Evolutionary conservation across 2,113 vertebrate species (phyloP).

Genomic region (Oncorhynchus masou): DNA sequence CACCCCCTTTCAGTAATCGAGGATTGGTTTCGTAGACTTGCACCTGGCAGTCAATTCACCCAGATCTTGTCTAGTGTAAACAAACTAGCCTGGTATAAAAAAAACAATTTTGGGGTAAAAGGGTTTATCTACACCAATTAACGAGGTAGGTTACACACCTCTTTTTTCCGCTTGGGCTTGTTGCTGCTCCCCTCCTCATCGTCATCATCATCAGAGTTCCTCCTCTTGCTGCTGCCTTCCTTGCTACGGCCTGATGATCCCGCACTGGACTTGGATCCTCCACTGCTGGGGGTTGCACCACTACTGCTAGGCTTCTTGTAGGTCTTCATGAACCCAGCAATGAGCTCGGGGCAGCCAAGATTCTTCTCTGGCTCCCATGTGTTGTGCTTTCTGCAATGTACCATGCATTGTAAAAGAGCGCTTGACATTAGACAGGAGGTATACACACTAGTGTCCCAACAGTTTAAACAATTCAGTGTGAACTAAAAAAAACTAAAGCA

Average conservation of each 20-base stretch:
- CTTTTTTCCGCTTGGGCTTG: slow-evolving; percentile 90
- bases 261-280: slow-evolving; percentile 57
- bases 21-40: too few species aligned
- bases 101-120: too few species aligned
- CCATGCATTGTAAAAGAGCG: background rate
- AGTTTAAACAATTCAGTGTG: too few species aligned
- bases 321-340: slow-evolving; percentile 93
- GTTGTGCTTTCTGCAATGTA: slow-evolving; percentile 85
- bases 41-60: too few species aligned
- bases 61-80: too few species aligned
- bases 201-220: slow-evolving; percentile 77
- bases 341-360: slow-evolving; percentile 92
- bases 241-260: slow-evolving; percentile 56
- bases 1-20: too few species aligned
- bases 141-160: slow-evolving; percentile 68
- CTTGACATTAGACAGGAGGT: too few species aligned
- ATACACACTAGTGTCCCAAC: too few species aligned
- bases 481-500: too few species aligned
- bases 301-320: slow-evolving; percentile 87
- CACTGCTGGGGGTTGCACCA: slow-evolving; percentile 67
- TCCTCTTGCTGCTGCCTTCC: slow-evolving; percentile 76
- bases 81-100: too few species aligned
- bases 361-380: slow-evolving; percentile 98
- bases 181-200: slow-evolving; percentile 75
- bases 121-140: background rate